Evolutionary conservation across 1,140 invertebrate genomes (phyloP), one percentile per base, ranked within the genome.

Genomic region (Diprion similis): DNA sequence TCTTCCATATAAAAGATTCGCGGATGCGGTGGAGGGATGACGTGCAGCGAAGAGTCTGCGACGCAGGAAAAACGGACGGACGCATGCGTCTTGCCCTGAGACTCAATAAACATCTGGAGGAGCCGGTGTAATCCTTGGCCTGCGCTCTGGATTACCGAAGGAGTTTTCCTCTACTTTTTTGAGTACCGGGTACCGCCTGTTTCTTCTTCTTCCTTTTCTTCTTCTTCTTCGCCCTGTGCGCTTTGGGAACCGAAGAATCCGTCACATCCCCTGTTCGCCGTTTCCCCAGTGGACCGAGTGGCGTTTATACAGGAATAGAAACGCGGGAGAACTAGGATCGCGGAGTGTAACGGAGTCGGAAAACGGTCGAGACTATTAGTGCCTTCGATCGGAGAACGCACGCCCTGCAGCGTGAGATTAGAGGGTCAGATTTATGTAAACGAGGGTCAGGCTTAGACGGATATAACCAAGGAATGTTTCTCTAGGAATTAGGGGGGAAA

Each of bases 81-180:
- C 19, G 45, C 64, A 48, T 17, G 75, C 3, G 37, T 73, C 66
- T 9, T 51, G 65, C 24, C 68, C 10, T 46, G 71, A 64, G 72
- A 79, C 85, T 83, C 86, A 84, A 85, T 86, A 86, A 86, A 86
- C 86, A 84, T 86, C 85, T 82, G 81, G 78, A 76, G 80, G 79
- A 82, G 85, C 80, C 80, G 79, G 80, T 13, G 83, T 86, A 86
- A 86, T 81, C 82, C 80, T 79, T 79, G 77, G 82, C 75, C 84
- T 76, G 78, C 82, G 81, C 80, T 84, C 83, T 85, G 84, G 84
- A 86, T 86, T 85, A 86, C 83, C 73, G 74, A 59, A 72, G 78
- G 81, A 81, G 84, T 83, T 84, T 83, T 81, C 80, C 81, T 84
- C 78, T 84, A 84, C 82, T 84, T 84, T 83, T 59, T 59, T 59